Base-by-base conservation (phyloP, 2,113 vertebrate species). In the Bujurquina vittata region DNA sequence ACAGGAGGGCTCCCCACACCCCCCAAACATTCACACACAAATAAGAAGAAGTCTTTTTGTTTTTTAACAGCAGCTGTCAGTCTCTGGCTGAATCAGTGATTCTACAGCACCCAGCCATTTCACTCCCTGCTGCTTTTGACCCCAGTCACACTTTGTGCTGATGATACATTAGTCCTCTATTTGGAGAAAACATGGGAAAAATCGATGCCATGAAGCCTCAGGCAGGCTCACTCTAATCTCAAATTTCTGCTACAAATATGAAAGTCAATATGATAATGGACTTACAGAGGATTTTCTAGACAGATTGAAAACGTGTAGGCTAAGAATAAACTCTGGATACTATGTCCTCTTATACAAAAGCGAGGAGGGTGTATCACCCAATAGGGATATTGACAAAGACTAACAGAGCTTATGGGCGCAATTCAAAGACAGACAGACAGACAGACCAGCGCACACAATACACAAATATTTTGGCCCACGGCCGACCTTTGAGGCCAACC, bases 191-290 rank as follows among this genome's bases (percentile, higher is more conserved):
- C 77, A 90, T 23, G 40, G 84, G 82, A 49, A 76, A 85, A 78
- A 92, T 93, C 91, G 7, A 92, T 93, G 60, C 10, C 14, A 20
- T 40, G 59, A 82, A 72, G 86, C 80, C 69, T 85, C 46, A 75
- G 65, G 83, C 82, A 75, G 85, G 35, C 62, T 85, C 79, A 26
- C 15, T 82, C 62, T 79, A 83, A 74, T 80, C 80, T 94, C 89
- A 80, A 72, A 91, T 87, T 91, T 79, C 91, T 85, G 83, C 69
- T 83, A 59, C 74, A 88, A 83, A 94, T 90, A 91, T 81, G 54
- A 88, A 90, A 88, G 78, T 88, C 90, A 55, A 93, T 94, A 88
- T 60, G 20, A 63, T 84, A 89, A 91, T 84, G 75, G 88, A 77
- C 59, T 93, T 86, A 74, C 1, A 26, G 22, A 23, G 59, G 40